These are phyloP conservation scores for Larimichthys polyactis DNA, from an alignment of 2,113 vertebrate genomes.

Conservation along the genomic window DNA sequence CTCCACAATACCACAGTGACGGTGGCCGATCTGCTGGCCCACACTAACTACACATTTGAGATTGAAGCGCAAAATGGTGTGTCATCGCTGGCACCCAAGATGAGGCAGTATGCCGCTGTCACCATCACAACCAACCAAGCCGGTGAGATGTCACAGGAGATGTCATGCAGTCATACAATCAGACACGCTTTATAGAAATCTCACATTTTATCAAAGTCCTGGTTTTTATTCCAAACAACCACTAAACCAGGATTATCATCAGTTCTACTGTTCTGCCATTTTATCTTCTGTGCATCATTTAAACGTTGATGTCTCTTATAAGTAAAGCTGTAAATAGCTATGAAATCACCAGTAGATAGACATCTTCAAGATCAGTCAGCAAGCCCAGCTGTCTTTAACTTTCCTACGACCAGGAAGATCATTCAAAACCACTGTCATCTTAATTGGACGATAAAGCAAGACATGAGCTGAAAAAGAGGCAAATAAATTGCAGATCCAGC, in stretches of 20 bases:
- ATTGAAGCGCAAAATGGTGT: slow-evolving; percentile 95
- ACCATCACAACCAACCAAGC: slow-evolving; percentile 99
- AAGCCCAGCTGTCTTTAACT: background rate
- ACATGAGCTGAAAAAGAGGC: too few species aligned
- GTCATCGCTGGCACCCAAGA: slow-evolving; percentile 85
- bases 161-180: slow-evolving; percentile 1
- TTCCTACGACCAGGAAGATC: too few species aligned
- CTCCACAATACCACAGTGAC: slow-evolving; percentile 95
- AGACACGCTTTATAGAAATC: background rate
- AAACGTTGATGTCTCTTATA: too few species aligned
- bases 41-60: slow-evolving; percentile 99
- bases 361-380: background rate
- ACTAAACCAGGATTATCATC: background rate
- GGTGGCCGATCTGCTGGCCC: slow-evolving; percentile 93
- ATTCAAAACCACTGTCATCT: too few species aligned
- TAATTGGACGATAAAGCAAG: too few species aligned
- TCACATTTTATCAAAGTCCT: background rate
- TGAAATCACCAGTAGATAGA: too few species aligned
- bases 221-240: background rate
- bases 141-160: slow-evolving; percentile 80
- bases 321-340: too few species aligned
- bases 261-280: too few species aligned
- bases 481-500: background rate
- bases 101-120: slow-evolving; percentile 92
- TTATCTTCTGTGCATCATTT: too few species aligned